These are phyloP conservation scores for Vimba vimba DNA, from an alignment of 2,113 vertebrate genomes.

Conservation along the genomic window DNA sequence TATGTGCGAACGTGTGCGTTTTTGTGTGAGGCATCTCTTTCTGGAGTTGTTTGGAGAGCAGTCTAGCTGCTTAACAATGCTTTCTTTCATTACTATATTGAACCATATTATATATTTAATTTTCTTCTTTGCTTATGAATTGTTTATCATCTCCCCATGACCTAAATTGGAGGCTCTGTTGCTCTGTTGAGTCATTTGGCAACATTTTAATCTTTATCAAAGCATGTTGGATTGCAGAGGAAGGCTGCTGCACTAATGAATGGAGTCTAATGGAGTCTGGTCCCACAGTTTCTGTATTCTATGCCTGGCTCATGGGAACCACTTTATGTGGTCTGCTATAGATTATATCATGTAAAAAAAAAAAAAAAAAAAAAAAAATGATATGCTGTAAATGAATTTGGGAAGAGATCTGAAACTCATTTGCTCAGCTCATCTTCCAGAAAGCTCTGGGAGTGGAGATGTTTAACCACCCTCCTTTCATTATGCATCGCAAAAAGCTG, in stretches of 20 bases:
- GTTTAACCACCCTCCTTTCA: constrained; percentile 5
- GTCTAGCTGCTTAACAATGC: constrained; percentile 11
- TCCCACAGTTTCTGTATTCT: background rate
- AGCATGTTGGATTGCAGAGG: constrained; percentile 10
- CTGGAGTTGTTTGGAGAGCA: background rate
- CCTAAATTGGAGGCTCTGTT: constrained; percentile 34
- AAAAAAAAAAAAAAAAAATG: constrained; percentile 20
- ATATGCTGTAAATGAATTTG: constrained; percentile 24
- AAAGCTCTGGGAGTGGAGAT: background rate
- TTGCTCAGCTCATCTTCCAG: background rate
- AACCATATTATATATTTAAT: constrained; percentile 45
- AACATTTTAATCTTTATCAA: constrained; percentile 33
- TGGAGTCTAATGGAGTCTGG: constrained; percentile 6
- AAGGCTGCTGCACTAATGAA: constrained; percentile 22
- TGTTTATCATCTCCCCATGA: constrained; percentile 43
- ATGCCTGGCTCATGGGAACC: constrained; percentile 8
- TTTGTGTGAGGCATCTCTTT: constrained; percentile 38
- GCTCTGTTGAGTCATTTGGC: constrained; percentile 35
- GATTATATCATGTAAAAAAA: background rate
- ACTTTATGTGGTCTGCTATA: background rate
- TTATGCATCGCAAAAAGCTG: background rate
- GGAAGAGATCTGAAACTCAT: constrained; percentile 10
- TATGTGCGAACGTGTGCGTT: background rate
- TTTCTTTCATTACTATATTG: constrained; percentile 39
- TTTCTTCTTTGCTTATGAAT: constrained; percentile 34